These are phyloP conservation scores for Aphodius sticticus DNA, from an alignment of 2,888 invertebrate genomes.

Conservation along the genomic window DNA sequence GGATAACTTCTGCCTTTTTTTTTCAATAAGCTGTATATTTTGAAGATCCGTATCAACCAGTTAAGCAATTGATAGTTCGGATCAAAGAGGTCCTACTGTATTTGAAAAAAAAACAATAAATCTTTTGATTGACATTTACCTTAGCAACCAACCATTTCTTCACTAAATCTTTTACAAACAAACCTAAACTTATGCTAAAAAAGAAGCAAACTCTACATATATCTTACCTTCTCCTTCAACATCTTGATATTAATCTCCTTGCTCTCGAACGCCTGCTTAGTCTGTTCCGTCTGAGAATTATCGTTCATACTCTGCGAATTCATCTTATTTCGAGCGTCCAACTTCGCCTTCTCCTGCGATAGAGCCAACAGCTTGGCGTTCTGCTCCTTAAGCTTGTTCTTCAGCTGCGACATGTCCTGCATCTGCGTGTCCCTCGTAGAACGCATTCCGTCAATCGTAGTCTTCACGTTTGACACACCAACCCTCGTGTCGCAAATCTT, in stretches of 20 bases:
- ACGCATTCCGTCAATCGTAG: constrained; percentile 96
- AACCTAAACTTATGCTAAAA: neutral
- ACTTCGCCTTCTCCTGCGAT: constrained; percentile 83
- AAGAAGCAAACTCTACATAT: constrained; percentile 54
- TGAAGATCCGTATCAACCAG: too few relatives aligned
- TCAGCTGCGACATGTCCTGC: constrained; percentile 84
- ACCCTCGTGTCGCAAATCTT: constrained; percentile 85
- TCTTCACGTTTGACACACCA: constrained; percentile 89
- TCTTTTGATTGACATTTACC: too few relatives aligned
- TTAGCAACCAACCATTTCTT: too few relatives aligned
- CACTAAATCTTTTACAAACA: too few relatives aligned
- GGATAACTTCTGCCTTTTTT: too few relatives aligned
- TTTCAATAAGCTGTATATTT: too few relatives aligned
- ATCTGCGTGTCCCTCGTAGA: constrained; percentile 91
- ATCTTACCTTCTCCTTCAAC: constrained; percentile 67
- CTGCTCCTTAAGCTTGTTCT: constrained; percentile 83
- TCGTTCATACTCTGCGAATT: constrained; percentile 60
- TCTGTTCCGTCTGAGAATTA: constrained; percentile 62
- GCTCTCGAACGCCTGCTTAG: constrained; percentile 70
- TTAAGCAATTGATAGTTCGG: too few relatives aligned
- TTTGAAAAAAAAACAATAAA: too few relatives aligned
- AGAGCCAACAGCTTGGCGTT: constrained; percentile 81
- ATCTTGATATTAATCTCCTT: constrained; percentile 72
- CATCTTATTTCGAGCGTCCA: constrained; percentile 76
- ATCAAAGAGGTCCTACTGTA: too few relatives aligned